Conservation (phyloP, 2,888 invertebrate genomes). For the Clivina fossor region DNA sequence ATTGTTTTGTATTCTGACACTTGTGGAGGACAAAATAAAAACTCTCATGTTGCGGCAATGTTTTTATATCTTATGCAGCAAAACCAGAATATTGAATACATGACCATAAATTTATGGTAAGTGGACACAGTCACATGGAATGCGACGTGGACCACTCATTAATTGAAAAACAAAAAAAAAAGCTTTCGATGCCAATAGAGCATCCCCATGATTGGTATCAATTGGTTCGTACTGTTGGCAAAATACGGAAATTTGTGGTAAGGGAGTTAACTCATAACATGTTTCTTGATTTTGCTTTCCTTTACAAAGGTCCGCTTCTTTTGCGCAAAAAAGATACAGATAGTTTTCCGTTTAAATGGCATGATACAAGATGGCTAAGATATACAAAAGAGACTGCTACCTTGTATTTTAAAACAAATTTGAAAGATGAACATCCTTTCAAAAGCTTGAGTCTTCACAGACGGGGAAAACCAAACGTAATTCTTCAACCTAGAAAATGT, state of each 20-base stretch:
- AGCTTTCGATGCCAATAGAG: neutral
- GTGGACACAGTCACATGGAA: conserved; percentile 40
- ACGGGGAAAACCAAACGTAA: neutral
- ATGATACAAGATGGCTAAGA: too few species aligned
- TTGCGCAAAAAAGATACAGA: conserved; percentile 14
- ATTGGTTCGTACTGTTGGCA: conserved; percentile 17
- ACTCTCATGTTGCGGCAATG: conserved; percentile 39
- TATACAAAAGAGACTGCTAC: too few species aligned
- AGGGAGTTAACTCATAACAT: neutral
- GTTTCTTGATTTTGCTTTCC: conserved; percentile 15
- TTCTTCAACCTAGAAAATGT: neutral
- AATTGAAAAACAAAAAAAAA: conserved; percentile 36
- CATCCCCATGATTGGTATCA: conserved; percentile 20
- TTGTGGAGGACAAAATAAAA: conserved; percentile 42
- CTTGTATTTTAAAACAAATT: conserved; percentile 29
- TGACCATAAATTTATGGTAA: conserved; percentile 41
- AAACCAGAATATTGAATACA: conserved; percentile 31
- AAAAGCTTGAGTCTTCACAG: conserved; percentile 7
- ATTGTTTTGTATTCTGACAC: conserved; percentile 27
- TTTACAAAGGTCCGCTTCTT: conserved; percentile 3
- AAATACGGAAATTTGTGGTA: conserved; percentile 7
- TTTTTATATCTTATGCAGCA: conserved; percentile 33
- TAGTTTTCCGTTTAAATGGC: conserved; percentile 7
- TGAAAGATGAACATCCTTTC: conserved; percentile 13
- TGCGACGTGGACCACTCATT: conserved; percentile 39